Base-by-base conservation (phyloP, 2,888 invertebrate genomes). In the Stictocephala bisonia region DNA sequence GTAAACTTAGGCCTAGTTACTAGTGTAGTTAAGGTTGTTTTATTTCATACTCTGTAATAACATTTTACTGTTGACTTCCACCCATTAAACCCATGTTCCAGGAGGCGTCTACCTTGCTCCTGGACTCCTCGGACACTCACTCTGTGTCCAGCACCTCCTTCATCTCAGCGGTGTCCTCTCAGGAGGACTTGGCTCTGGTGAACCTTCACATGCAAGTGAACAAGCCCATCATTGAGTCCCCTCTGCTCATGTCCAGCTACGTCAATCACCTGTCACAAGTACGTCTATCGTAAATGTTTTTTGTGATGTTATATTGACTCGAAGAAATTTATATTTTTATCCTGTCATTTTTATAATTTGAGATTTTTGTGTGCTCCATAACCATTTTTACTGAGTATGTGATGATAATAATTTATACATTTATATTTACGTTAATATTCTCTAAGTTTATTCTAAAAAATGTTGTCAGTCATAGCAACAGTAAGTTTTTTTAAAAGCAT, bases 151-250 rank as follows among this genome's bases (percentile, higher is more conserved):
- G 93, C 26, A 93, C 91, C 1, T 94, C 94, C 0, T 94, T 94
- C 79, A 94, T 93, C 79, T 96, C 96, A 0, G 96, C 96, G 2
- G 91, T 95, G 77, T 96, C 95, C 0, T 96, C 95, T 11, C 96
- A 96, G 83, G 96, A 96, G 84, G 96, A 96, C 82, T 91, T 95
- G 84, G 95, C 95, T 0, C 84, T 96, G 70, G 95, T 98, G 0
- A 96, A 97, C 84, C 87, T 98, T 15, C 96, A 97, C 81, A 94
- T 95, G 90, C 97, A 98, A 86, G 92, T 96, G 26, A 95, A 95
- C 83, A 89, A 90, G 79, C 94, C 97, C 0, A 97, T 98, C 76
- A 91, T 95, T 4, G 95, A 97, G 81, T 97, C 97, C 0, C 96
- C 97, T 0, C 86, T 98, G 68, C 86, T 98, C 0, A 96, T 98